Evolutionary conservation across 2,797 vertebrate genomes (phyloP).

Genomic region (Enteromius thamalakanensis): DNA sequence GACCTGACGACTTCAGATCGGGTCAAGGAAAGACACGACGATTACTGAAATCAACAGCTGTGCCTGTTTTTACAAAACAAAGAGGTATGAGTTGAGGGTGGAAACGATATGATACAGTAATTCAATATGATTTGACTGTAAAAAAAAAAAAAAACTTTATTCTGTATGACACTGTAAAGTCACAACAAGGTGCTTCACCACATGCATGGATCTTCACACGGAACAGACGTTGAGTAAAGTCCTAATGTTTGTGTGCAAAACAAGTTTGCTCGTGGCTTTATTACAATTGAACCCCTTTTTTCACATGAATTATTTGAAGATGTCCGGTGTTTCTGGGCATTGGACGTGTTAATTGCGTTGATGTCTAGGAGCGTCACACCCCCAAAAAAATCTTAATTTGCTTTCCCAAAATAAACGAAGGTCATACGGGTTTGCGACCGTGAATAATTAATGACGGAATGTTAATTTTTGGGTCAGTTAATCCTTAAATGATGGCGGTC

Average conservation of each 20-base stretch:
- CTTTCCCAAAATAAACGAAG: no score
- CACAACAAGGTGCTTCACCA: no score
- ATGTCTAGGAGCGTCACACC: not conserved
- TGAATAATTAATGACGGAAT: not conserved
- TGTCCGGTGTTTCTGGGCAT: not conserved
- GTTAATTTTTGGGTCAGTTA: not conserved
- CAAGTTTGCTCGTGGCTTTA: no score
- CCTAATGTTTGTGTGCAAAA: no score
- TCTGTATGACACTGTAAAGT: not conserved
- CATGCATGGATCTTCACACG: no score
- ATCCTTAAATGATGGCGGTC: not conserved
- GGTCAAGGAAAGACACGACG: not conserved
- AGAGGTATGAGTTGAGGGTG: not conserved
- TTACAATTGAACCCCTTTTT: no score
- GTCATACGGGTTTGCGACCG: no score
- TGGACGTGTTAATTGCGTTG: not conserved
- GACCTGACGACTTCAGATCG: not conserved
- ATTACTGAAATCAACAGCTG: constrained; percentile 11
- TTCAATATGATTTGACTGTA: not conserved
- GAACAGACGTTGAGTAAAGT: no score
- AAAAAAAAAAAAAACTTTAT: no score
- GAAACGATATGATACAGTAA: not conserved
- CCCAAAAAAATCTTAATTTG: no score
- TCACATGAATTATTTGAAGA: not conserved
- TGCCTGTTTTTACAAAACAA: not conserved